Evolutionary conservation across 2,797 vertebrate species (phyloP), one percentile per base, ranked within the genome.

Genomic region (Pseudomugil gertrudae): DNA sequence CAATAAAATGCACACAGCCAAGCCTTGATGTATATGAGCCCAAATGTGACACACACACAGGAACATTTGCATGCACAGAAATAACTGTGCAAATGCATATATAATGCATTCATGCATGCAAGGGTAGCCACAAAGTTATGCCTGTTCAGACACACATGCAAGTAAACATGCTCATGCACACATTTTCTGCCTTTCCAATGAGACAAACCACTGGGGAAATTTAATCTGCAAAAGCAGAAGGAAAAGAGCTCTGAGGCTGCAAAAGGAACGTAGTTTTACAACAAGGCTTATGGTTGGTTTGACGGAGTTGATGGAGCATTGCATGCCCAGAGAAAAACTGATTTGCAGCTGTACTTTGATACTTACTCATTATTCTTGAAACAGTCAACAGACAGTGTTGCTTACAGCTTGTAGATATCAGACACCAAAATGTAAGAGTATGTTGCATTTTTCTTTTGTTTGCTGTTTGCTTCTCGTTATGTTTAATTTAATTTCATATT

Each of bases 401-500:
- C 63, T 79, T 68, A 72, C 66, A 79, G 78, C 80, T 84, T 78
- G 60, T 78, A 78, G 69, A 83, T 87, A 77, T 80, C 81, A 85
- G 70, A 83, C 55, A 66, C 72, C 76, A 68, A 80, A 63, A 75
- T 84, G 68, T 85, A 84, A 78, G 55, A 50, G 29, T 75, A 50
- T 75, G 65, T 85, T 84, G 70, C 83, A 74, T 88, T 87, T 84
- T 63, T 68, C 66, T 79, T 87, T 86, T 81, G 74, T 85, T 81
- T 79, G 57, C 84, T 85, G 81, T 87, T 81, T 87, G 67, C 85
- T 87, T 89, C 78, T n/a, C n/a, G n/a, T 70, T 87, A 71, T 92
- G 90, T 92, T 81, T 94, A 93, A 95, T 94, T 95, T 95, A 95
- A 95, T 89, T 89, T 90, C 89, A 86, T 93, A 92, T 93, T 93